Base-by-base conservation (phyloP, 2,888 invertebrate species). In the Limnephilus marmoratus region DNA sequence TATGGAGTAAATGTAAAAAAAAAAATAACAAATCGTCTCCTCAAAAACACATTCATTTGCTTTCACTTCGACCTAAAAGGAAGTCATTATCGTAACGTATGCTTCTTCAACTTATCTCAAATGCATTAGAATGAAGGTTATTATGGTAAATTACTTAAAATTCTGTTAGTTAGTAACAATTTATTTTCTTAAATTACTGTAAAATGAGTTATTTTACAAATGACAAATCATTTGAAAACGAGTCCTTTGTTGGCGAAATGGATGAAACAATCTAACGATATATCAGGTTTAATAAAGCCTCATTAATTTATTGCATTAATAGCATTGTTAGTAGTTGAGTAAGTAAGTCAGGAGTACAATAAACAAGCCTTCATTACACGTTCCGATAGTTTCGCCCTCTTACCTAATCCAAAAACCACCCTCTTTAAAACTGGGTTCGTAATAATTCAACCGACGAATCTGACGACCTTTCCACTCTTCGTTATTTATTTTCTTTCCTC, bases 381-480 rank as follows among this genome's bases (percentile, higher is more conserved):
- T 83, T 41, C 83, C 83, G 83, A 83, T 83, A 83, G 83, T 83
- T 83, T 83, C 13, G 37, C 83, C 86, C 86, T 45, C 86, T 86
- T 45, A 88, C 88, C 88, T 88, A 80, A 88, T 80, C 88, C 88
- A 88, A 53, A 49, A 68, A 88, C 34, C 53, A 88, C 88, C 68
- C 53, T 29, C 88, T 88, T 88, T 53, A 68, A 88, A 88, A 88
- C 53, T 88, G 81, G 68, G 88, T 88, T 89, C 87, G 91, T 92
- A 91, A 93, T 93, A 93, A 93, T 91, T 93, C 93, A 91, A 92
- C 91, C 92, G 91, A 90, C 91, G 93, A 92, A 92, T 92, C 93
- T 93, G 92, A 92, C 92, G 93, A 93, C 93, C 93, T 93, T 92
- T 92, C 92, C 92, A 91, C 93, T 93, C 89, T 85, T 83, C 92